Percentiles rank a stretch among this genome's conserved stretches.
Evolutionary conservation across 2,113 vertebrate genomes (phyloP).

Genomic region (Sardina pilchardus): DNA sequence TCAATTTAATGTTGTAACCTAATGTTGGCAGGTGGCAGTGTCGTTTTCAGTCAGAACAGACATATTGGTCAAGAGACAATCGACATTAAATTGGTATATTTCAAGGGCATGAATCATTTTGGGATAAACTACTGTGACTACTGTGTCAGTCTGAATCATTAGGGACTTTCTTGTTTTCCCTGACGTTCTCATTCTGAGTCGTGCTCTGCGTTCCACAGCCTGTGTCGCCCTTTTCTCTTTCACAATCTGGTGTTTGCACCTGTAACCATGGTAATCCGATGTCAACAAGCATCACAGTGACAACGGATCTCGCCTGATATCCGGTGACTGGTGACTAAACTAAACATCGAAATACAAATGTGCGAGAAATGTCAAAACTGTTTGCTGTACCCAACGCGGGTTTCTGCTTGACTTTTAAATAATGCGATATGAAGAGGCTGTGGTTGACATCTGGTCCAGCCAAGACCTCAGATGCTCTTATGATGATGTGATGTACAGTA

Average conservation of each 20-base stretch:
- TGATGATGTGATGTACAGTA: neutral
- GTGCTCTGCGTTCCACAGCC: neutral
- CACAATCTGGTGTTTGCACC: slow-evolving; percentile 21
- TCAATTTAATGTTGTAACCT: no score
- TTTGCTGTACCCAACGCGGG: neutral
- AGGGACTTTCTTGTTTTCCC: neutral
- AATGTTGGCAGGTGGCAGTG: no score
- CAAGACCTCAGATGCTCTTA: neutral
- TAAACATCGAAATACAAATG: neutral
- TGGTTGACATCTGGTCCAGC: no score
- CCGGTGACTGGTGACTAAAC: neutral
- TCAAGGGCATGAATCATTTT: no score
- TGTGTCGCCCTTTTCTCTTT: neutral
- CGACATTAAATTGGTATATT: no score
- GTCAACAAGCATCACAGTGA: slow-evolving; percentile 21
- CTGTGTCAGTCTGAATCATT: neutral
- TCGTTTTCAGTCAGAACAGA: no score
- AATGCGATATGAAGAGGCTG: neutral
- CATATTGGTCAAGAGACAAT: no score
- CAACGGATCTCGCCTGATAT: neutral
- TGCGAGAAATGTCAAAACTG: neutral
- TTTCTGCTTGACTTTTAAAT: neutral
- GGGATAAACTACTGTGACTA: no score
- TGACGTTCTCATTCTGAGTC: neutral
- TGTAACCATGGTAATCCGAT: slow-evolving; percentile 27